Conservation (phyloP, 2,888 invertebrate species). For the Rhagium mordax region DNA sequence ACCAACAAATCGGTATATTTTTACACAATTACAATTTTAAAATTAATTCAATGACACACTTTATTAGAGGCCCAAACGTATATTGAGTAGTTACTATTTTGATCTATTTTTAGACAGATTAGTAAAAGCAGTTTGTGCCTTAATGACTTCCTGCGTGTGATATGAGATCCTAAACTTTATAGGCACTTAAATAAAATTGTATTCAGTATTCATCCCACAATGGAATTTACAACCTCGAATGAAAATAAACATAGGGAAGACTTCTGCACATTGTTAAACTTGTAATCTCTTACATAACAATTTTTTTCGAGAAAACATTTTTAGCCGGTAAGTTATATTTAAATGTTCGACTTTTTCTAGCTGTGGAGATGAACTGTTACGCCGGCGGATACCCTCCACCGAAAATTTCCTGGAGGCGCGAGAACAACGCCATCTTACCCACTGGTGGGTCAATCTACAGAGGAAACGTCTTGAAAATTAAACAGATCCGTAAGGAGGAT, state of each 20-base stretch:
- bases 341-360: constrained; percentile 61
- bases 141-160: constrained; percentile 6
- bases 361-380: constrained; percentile 89
- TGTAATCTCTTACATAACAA: too few species aligned
- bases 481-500: constrained; percentile 87
- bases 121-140: not conserved
- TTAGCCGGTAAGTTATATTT: not conserved
- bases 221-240: too few species aligned
- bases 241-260: too few species aligned
- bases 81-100: too few species aligned
- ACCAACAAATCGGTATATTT: too few species aligned
- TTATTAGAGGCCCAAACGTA: too few species aligned
- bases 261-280: too few species aligned
- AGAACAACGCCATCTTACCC: constrained; percentile 93
- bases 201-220: too few species aligned
- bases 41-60: too few species aligned
- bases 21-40: too few species aligned
- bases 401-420: constrained; percentile 91
- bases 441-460: constrained; percentile 91
- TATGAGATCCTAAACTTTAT: not conserved
- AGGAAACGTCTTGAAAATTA: constrained; percentile 86
- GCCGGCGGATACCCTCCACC: constrained; percentile 90
- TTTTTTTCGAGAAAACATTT: too few species aligned
- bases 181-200: not conserved
- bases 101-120: not conserved